Evolutionary conservation across 2,888 invertebrate species (phyloP).

Genomic region (Eupithecia pulchellata): DNA sequence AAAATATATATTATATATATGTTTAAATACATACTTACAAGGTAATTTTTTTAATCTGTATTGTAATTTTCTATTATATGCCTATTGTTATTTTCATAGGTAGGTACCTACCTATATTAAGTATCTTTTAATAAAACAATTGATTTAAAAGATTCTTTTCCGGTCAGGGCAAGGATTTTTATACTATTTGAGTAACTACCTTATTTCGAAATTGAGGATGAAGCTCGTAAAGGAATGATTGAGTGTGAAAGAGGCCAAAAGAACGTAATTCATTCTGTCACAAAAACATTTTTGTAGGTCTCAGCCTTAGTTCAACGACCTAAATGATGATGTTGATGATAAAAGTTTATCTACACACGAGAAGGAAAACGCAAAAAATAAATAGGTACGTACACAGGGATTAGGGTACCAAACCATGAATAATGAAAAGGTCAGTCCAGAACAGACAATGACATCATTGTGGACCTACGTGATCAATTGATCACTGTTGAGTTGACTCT

Average conservation of each 20-base stretch:
- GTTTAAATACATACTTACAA: too few relatives aligned
- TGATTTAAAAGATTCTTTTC: not conserved
- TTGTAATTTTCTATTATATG: too few relatives aligned
- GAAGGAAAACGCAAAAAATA: slow-evolving; percentile 28
- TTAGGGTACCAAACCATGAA: slow-evolving; percentile 41
- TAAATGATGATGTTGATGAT: not conserved
- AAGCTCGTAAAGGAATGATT: too few relatives aligned
- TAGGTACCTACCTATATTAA: too few relatives aligned
- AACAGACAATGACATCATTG: slow-evolving; percentile 59
- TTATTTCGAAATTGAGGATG: slow-evolving; percentile 26
- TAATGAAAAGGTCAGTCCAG: slow-evolving; percentile 67
- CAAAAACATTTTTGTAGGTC: not conserved
- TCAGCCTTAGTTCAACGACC: not conserved
- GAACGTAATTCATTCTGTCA: not conserved
- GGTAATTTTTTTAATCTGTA: too few relatives aligned
- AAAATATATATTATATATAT: too few relatives aligned
- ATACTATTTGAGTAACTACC: not conserved
- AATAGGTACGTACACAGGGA: slow-evolving; percentile 27
- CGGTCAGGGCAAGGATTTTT: not conserved
- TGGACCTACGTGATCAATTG: slow-evolving; percentile 32
- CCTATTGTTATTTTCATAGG: too few relatives aligned
- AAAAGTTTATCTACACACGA: not conserved
- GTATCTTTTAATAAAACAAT: too few relatives aligned
- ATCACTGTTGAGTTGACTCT: not conserved
- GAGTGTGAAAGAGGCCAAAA: too few relatives aligned